Base-by-base conservation (phyloP, 2,113 vertebrate genomes). In the Scolopax mira region DNA sequence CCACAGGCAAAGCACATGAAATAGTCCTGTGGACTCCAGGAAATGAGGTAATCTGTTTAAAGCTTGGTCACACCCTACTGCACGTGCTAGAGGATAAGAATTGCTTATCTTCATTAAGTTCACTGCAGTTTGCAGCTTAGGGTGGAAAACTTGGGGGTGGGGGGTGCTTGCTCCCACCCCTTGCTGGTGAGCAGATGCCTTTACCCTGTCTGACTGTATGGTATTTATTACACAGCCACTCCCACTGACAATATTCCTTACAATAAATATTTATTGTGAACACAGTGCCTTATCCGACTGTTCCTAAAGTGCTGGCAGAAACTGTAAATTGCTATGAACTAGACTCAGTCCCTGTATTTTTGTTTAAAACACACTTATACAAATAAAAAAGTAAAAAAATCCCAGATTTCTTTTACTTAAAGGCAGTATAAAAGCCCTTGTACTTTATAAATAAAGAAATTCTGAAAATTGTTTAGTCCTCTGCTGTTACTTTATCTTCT, bases 1-100 rank as follows among this genome's bases (percentile, higher is more conserved):
- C 7, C 18, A 58, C 55, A 73, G 25, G 28, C 12, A 58, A 49
- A 66, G 37, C 5, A 25, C 0, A 0, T 27, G 13, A 31, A 61
- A 41, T 19, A 31, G 64, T 17, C 11, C 46, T 3, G 0, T 12
- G 55, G 77, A 51, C 10, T 49, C 23, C 58, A 77, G 71, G 33
- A 85, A 70, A 82, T 4, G 8, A 75, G 72, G 18, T 11, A 60
- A 41, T 33, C 28, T 31, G 2, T 73, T 80, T 62, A 81, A 79
- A 87, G 10, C n/a, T 41, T 46, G 30, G 17, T 73, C 46, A 79
- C 49, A 77, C n/a, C 35, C 65, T 37, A 10, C 51, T 65, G n/a
- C 22, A 25, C 0, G 0, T 25, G 21, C 11, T 33, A 39, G 33
- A 15, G 13, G 18, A 78, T 28, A 62, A 70, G 14, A 89, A 65